Evolutionary conservation across 2,113 vertebrate species (phyloP).

Genomic region (Dendrocopos noguchii): DNA sequence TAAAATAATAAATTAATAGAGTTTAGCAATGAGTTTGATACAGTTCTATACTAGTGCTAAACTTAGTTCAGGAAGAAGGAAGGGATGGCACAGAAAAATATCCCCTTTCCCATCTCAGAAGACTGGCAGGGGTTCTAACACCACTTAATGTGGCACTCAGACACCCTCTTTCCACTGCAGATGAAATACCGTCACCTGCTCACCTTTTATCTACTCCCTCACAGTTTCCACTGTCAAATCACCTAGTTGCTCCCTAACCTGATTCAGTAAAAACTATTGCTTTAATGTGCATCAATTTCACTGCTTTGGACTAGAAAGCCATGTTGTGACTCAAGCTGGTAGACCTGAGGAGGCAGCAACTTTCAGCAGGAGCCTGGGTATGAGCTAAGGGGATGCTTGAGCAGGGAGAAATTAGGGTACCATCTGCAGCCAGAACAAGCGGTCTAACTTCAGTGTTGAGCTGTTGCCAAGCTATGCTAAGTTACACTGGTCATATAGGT

Average conservation of each 20-base stretch:
- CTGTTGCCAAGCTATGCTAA: slow-evolving; percentile 36
- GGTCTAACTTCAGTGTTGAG: slow-evolving; percentile 34
- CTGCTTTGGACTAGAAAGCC: neutral
- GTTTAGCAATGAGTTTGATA: neutral
- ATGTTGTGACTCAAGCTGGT: neutral
- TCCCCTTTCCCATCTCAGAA: neutral
- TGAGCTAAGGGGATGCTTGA: slow-evolving; percentile 16
- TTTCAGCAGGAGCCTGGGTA: slow-evolving; percentile 1
- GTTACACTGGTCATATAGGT: slow-evolving; percentile 5
- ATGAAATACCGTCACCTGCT: neutral
- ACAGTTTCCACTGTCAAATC: neutral
- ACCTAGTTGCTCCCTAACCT: neutral
- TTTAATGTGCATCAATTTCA: neutral
- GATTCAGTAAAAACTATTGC: neutral
- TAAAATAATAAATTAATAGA: neutral
- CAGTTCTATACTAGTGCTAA: neutral
- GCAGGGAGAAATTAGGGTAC: slow-evolving; percentile 45
- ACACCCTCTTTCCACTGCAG: neutral
- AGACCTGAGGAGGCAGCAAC: neutral
- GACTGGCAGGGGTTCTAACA: neutral
- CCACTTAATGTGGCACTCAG: neutral
- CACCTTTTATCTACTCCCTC: neutral
- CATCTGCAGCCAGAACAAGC: slow-evolving; percentile 58
- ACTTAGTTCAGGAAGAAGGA: neutral
- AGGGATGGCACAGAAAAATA: neutral